Conservation (phyloP, 2,888 invertebrate species). For the Pterostichus niger region DNA sequence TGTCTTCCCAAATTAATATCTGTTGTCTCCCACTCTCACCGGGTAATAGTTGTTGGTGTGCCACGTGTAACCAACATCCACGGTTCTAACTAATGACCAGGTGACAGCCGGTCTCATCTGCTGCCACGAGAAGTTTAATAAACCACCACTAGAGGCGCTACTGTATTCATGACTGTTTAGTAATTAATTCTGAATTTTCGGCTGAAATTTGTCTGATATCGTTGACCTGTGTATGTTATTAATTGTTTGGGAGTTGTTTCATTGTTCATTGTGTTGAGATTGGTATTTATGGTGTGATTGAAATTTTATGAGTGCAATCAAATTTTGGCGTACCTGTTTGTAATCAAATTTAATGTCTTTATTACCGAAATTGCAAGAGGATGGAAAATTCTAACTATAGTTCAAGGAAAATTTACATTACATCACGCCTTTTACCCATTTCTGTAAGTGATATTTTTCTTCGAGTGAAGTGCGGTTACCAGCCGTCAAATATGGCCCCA, state of each 20-base stretch:
- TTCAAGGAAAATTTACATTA: too few species aligned
- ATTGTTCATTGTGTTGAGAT: slow-evolving; percentile 27
- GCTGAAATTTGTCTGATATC: slow-evolving; percentile 13
- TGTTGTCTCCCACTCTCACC: not conserved
- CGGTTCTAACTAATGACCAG: slow-evolving; percentile 38
- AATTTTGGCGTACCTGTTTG: not conserved
- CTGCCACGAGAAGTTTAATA: slow-evolving; percentile 30
- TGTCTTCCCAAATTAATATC: slow-evolving; percentile 14
- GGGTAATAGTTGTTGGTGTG: slow-evolving; percentile 8
- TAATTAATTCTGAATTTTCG: slow-evolving; percentile 47
- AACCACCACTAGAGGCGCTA: slow-evolving; percentile 5
- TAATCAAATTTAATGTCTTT: not conserved
- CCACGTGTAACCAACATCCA: not conserved
- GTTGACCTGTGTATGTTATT: slow-evolving; percentile 15
- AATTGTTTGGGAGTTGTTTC: not conserved
- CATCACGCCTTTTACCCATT: too few species aligned
- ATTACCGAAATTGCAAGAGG: too few species aligned
- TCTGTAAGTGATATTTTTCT: too few species aligned
- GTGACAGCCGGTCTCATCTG: slow-evolving; percentile 47
- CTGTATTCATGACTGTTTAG: slow-evolving; percentile 38
- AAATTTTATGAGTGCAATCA: not conserved
- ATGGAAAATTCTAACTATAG: too few species aligned
- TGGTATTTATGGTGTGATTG: slow-evolving; percentile 3
- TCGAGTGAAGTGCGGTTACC: too few species aligned
- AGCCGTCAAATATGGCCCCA: too few species aligned